Conservation (phyloP, 1,140 invertebrate species). For the Vanessa tameamea region DNA sequence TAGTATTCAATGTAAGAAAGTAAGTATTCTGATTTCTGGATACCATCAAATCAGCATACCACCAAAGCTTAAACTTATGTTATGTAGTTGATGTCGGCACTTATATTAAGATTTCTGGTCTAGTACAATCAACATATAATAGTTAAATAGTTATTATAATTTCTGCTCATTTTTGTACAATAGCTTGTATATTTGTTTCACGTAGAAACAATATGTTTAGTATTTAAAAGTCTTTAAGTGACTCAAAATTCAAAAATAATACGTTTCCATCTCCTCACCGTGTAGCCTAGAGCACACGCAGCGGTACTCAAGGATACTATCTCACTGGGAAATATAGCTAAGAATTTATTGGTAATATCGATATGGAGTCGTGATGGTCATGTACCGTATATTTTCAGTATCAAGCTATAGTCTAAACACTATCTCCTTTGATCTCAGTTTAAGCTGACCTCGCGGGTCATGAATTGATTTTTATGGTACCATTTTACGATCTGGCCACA, state of each 20-base stretch:
- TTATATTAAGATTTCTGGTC: too few species aligned
- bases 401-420: slow-evolving; percentile 48
- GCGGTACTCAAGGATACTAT: slow-evolving; percentile 50
- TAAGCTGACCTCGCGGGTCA: slow-evolving; percentile 57
- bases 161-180: too few species aligned
- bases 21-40: too few species aligned
- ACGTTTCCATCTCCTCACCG: slow-evolving; percentile 34
- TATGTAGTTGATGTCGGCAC: too few species aligned
- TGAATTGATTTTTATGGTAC: slow-evolving; percentile 73
- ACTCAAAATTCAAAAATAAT: not conserved
- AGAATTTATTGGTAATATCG: slow-evolving; percentile 73
- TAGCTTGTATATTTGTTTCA: too few species aligned
- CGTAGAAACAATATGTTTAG: too few species aligned
- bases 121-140: too few species aligned
- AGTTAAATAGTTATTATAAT: too few species aligned
- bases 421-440: slow-evolving; percentile 51
- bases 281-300: slow-evolving; percentile 44
- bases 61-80: too few species aligned
- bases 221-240: too few species aligned
- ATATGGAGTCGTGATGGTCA: slow-evolving; percentile 59
- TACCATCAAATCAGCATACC: too few species aligned
- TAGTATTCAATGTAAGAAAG: too few species aligned
- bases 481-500: slow-evolving; percentile 46
- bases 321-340: slow-evolving; percentile 59
- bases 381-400: slow-evolving; percentile 50